Percentiles rank a stretch among this genome's conserved stretches.
Evolutionary conservation across 1,140 invertebrate species (phyloP).

Genomic region (Cheumatopsyche charites): DNA sequence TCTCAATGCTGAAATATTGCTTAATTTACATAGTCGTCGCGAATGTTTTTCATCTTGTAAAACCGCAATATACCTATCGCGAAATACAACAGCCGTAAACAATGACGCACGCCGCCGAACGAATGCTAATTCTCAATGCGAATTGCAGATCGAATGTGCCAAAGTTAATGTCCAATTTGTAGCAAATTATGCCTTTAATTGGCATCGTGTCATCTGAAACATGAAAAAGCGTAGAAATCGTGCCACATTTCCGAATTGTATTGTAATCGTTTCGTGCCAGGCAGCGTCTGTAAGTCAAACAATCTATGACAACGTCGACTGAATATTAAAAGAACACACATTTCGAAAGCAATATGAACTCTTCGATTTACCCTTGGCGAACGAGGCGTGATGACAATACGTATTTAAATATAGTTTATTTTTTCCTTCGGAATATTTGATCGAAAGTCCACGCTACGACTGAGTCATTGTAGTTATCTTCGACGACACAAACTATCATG

Average conservation of each 20-base stretch:
- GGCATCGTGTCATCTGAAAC: not conserved
- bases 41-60: not conserved
- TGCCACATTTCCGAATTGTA: not conserved
- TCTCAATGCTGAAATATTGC: not conserved
- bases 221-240: not conserved
- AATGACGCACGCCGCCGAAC: not conserved
- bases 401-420: not conserved
- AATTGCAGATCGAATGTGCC: not conserved
- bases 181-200: not conserved
- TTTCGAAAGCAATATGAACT: not conserved
- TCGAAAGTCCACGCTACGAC: not conserved
- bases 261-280: not conserved
- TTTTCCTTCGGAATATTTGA: not conserved
- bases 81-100: not conserved
- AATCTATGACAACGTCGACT: not conserved
- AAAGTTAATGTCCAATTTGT: not conserved
- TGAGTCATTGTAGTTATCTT: not conserved
- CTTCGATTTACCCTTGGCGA: not conserved
- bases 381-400: constrained; percentile 10
- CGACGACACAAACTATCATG: not conserved
- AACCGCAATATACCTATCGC: not conserved
- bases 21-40: not conserved
- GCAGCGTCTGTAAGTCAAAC: not conserved
- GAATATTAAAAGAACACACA: constrained; percentile 1
- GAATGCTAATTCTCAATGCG: not conserved